A percentile compares a stretch with the other conserved stretches of the same genome.
phyloP scores from a whole-genome alignment of 2,797 vertebrate genomes.

The Pangasius mekongensis region DNA sequence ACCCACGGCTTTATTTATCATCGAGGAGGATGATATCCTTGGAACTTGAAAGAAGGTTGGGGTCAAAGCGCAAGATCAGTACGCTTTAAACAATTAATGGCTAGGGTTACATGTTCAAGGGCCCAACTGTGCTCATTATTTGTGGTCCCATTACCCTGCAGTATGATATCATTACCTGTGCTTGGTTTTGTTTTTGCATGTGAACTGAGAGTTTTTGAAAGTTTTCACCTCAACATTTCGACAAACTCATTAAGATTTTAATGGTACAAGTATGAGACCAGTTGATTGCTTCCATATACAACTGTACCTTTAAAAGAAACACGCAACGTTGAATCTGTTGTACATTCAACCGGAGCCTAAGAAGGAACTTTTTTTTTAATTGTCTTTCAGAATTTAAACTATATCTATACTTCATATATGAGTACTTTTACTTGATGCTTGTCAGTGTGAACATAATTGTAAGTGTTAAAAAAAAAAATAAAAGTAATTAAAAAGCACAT shows the following conservation, averaged over 20 bases:
- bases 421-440: neutral
- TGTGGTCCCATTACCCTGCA: neutral
- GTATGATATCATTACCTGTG: neutral
- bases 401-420: too few relatives aligned
- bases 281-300: neutral
- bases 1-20: neutral
- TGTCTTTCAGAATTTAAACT: neutral
- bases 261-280: neutral
- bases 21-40: neutral
- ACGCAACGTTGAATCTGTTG: neutral
- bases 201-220: neutral
- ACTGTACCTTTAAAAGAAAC: neutral
- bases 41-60: neutral
- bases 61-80: neutral
- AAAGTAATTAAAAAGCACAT: neutral
- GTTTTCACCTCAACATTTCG: neutral
- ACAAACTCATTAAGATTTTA: neutral
- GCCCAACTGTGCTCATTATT: neutral
- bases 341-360: neutral
- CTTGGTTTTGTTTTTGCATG: neutral
- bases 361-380: neutral
- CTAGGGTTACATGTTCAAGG: neutral
- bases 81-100: neutral
- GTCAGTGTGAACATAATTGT: neutral
- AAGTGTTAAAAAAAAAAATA: neutral